Conservation (phyloP, 2,888 invertebrate genomes). For the Harpalus rubripes region DNA sequence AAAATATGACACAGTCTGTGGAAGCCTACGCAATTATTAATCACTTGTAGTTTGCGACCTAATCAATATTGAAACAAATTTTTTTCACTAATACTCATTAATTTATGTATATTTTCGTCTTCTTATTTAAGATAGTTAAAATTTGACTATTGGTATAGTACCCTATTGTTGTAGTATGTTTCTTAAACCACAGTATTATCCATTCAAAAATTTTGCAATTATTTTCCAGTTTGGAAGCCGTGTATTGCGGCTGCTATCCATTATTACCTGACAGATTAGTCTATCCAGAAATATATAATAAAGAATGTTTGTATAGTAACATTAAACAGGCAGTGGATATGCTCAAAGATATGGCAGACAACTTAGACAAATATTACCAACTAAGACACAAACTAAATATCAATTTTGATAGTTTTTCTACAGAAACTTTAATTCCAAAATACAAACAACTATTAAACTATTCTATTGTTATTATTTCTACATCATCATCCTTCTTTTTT, state of each 20-base stretch:
- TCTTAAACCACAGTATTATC: too few species aligned
- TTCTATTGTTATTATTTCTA: slow-evolving; percentile 69
- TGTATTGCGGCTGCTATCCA: slow-evolving; percentile 84
- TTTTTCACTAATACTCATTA: too few species aligned
- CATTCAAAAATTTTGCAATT: too few species aligned
- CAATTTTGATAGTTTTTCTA: slow-evolving; percentile 77
- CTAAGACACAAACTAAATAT: slow-evolving; percentile 74
- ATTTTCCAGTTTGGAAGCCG: slow-evolving; percentile 83
- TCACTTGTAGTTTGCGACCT: too few species aligned
- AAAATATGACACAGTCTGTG: too few species aligned
- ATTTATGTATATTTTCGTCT: too few species aligned
- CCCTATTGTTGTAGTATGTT: too few species aligned
- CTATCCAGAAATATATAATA: slow-evolving; percentile 86
- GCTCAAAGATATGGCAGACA: slow-evolving; percentile 79
- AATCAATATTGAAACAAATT: too few species aligned
- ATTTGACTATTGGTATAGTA: too few species aligned
- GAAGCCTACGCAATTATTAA: too few species aligned
- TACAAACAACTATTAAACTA: slow-evolving; percentile 74
- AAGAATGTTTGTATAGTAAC: slow-evolving; percentile 81
- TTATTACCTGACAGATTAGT: slow-evolving; percentile 84
- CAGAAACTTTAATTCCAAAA: slow-evolving; percentile 76
- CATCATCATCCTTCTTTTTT: slow-evolving; percentile 58
- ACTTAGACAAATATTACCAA: slow-evolving; percentile 76
- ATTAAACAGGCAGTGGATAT: slow-evolving; percentile 80
- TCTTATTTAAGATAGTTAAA: too few species aligned